phyloP scores from a whole-genome alignment of 2,888 invertebrate species.

The Stratiomys singularior region DNA sequence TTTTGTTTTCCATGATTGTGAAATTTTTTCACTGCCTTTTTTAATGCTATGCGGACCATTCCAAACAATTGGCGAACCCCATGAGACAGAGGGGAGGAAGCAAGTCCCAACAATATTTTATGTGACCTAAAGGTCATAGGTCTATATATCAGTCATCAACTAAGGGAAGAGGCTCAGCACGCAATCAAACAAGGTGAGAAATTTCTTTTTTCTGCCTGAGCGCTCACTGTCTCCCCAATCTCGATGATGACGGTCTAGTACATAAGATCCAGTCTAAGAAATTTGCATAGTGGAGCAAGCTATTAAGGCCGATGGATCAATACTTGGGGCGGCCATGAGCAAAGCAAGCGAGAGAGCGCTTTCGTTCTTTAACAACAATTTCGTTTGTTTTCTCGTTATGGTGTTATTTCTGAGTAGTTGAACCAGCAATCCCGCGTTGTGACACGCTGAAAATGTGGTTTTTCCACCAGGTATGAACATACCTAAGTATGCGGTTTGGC shows the following conservation, averaged over 20 bases:
- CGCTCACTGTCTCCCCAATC: not conserved
- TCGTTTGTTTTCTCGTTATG: not conserved
- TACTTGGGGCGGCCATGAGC: not conserved
- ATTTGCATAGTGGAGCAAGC: slow-evolving; percentile 22
- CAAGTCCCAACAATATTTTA: too few species aligned
- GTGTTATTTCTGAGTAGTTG: not conserved
- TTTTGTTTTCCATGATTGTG: too few species aligned
- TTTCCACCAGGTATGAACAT: too few species aligned
- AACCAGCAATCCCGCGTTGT: not conserved
- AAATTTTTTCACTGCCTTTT: not conserved
- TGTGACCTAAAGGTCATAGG: not conserved
- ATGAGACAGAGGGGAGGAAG: too few species aligned
- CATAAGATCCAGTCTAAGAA: slow-evolving; percentile 15
- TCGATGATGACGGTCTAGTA: not conserved
- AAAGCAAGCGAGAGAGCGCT: not conserved
- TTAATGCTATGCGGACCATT: too few species aligned
- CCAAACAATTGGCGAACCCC: too few species aligned
- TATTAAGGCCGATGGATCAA: slow-evolving; percentile 40
- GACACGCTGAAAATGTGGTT: not conserved
- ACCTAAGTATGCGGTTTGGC: too few species aligned
- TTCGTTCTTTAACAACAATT: not conserved
- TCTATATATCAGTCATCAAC: not conserved
- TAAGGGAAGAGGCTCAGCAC: not conserved
- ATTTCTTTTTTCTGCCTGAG: not conserved
- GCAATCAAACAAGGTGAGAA: slow-evolving; percentile 17